Conservation (phyloP, 1,140 invertebrate genomes). For the Bradysia coprophila region DNA sequence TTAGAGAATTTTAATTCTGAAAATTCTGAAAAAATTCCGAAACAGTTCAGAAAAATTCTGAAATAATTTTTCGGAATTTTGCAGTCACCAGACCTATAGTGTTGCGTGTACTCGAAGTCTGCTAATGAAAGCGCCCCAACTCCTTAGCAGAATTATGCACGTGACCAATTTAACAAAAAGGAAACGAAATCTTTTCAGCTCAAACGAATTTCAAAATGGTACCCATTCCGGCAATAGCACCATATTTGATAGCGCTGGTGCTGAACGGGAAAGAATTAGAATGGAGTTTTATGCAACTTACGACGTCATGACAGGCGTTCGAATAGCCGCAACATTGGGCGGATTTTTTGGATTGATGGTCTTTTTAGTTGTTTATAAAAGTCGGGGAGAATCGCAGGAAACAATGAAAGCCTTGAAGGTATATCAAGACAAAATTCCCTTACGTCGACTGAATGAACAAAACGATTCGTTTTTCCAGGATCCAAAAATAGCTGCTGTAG, state of each 20-base stretch:
- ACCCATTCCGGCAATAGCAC: background rate
- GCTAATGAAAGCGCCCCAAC: too few species aligned
- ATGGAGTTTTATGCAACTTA: conserved; percentile 75
- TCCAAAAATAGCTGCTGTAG: conserved; percentile 39
- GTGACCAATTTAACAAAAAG: background rate
- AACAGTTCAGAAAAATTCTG: too few species aligned
- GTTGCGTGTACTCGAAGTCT: too few species aligned
- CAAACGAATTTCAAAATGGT: background rate
- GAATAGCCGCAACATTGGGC: conserved; percentile 72
- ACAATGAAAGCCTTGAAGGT: conserved; percentile 31
- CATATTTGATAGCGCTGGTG: background rate
- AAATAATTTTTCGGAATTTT: too few species aligned
- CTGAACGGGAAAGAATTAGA: conserved; percentile 36
- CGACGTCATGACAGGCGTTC: conserved; percentile 75
- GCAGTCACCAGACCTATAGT: too few species aligned
- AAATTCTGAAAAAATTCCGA: too few species aligned
- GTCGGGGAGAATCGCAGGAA: conserved; percentile 48
- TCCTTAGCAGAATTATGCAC: background rate
- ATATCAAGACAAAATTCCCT: background rate
- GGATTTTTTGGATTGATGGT: conserved; percentile 79
- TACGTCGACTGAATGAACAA: too few species aligned
- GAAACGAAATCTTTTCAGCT: background rate
- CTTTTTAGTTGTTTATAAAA: conserved; percentile 72
- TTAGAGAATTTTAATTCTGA: too few species aligned
- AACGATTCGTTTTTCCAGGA: conserved; percentile 23